Evolutionary conservation across 2,797 vertebrate species (phyloP).

Genomic region (Lutra lutra): DNA sequence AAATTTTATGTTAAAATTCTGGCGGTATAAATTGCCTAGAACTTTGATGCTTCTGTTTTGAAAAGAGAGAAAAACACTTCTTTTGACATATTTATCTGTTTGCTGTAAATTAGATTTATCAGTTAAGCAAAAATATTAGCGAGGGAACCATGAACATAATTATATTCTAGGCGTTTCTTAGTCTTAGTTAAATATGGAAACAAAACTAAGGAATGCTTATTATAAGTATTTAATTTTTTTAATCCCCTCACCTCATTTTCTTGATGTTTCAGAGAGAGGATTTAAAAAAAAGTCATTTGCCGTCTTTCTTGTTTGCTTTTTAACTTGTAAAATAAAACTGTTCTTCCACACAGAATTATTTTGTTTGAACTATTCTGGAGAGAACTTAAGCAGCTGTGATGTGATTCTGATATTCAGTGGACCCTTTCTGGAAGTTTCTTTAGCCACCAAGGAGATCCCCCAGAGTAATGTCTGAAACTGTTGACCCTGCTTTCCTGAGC

Average conservation of each 20-base stretch:
- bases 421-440: slow-evolving; percentile 28
- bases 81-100: background rate
- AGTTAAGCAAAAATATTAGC: background rate
- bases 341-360: background rate
- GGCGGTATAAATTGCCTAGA: background rate
- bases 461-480: background rate
- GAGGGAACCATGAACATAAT: background rate
- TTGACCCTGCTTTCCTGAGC: background rate
- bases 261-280: background rate
- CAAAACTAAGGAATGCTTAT: slow-evolving; percentile 4
- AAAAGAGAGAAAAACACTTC: background rate
- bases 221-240: background rate
- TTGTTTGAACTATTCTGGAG: background rate
- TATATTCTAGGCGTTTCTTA: background rate
- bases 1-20: background rate
- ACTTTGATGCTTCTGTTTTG: background rate
- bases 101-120: background rate
- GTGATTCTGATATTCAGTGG: background rate
- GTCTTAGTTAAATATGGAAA: background rate
- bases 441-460: background rate
- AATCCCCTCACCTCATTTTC: background rate
- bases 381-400: background rate
- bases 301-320: slow-evolving; percentile 26
- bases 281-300: background rate
- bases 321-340: slow-evolving; percentile 27